phyloP scores from a whole-genome alignment of 2,797 vertebrate species.

The Gymnocypris eckloni region DNA sequence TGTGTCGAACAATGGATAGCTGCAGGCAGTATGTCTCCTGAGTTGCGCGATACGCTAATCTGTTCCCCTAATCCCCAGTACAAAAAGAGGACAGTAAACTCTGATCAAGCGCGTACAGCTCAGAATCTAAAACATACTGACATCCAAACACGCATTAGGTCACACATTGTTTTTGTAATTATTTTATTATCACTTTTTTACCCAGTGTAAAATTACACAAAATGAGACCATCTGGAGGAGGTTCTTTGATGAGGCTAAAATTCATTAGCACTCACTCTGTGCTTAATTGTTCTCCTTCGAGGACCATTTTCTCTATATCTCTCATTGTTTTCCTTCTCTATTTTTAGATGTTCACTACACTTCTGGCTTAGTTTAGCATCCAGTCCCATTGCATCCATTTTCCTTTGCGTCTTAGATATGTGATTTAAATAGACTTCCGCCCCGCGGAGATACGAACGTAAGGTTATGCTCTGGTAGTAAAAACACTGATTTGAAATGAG shows the following conservation, averaged over 20 bases:
- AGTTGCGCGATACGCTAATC: too few species aligned
- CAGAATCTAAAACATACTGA: too few species aligned
- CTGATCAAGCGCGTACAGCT: too few species aligned
- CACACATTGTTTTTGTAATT: not conserved
- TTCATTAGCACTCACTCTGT: conserved; percentile 1
- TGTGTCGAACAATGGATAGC: too few species aligned
- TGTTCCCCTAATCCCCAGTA: too few species aligned
- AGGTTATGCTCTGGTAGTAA: conserved; percentile 12
- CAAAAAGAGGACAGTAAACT: too few species aligned
- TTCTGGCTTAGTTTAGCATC: not conserved
- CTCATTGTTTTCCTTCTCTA: not conserved
- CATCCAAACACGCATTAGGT: too few species aligned
- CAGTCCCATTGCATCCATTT: not conserved
- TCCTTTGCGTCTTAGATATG: not conserved
- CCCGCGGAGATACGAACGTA: conserved; percentile 9
- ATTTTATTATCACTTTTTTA: not conserved
- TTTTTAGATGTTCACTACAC: conserved; percentile 1
- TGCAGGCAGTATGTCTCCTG: too few species aligned
- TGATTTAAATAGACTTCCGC: conserved; percentile 31
- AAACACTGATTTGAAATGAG: conserved; percentile 36
- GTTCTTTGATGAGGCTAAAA: conserved; percentile 36
- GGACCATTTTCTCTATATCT: conserved; percentile 23
- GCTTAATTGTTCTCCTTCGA: conserved; percentile 15
- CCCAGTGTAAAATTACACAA: conserved; percentile 18
- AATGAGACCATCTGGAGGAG: conserved; percentile 28